A percentile compares a stretch with the other conserved stretches of the same genome.
phyloP scores from a whole-genome alignment of 2,888 invertebrate genomes.

The Venusia cambrica region DNA sequence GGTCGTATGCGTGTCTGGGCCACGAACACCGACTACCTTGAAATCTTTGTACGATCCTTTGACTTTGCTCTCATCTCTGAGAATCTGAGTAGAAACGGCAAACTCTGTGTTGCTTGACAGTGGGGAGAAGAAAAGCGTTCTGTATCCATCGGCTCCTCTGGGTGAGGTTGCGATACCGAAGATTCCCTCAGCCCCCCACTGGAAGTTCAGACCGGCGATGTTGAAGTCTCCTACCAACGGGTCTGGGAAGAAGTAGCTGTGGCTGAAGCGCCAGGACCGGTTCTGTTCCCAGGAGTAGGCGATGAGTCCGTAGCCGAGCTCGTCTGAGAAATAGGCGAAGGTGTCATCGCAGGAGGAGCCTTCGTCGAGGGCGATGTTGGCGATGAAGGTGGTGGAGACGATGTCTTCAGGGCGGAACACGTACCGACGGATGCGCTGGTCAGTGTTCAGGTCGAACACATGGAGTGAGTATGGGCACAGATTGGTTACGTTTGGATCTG shows the following conservation, averaged over 20 bases:
- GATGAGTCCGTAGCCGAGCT: constrained; percentile 90
- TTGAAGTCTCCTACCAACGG: constrained; percentile 89
- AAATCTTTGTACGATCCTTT: constrained; percentile 87
- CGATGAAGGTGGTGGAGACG: constrained; percentile 89
- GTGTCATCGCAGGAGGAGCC: constrained; percentile 88
- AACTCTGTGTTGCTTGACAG: constrained; percentile 90
- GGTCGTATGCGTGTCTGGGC: constrained; percentile 85
- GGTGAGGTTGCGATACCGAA: constrained; percentile 89
- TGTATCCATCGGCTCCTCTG: constrained; percentile 83
- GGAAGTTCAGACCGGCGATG: constrained; percentile 90
- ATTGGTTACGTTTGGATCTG: constrained; percentile 81
- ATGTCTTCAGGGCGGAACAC: constrained; percentile 87
- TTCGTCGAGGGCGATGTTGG: constrained; percentile 91
- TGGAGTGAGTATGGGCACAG: constrained; percentile 90
- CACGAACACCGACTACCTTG: constrained; percentile 83
- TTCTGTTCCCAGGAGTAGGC: constrained; percentile 89
- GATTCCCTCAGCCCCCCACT: constrained; percentile 91
- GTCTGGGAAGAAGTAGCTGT: constrained; percentile 91
- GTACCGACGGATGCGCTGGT: constrained; percentile 85
- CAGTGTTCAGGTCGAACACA: constrained; percentile 88
- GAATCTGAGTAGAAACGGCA: constrained; percentile 87
- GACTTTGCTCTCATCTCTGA: constrained; percentile 85
- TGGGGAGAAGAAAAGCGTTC: constrained; percentile 89
- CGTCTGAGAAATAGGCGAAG: constrained; percentile 90
- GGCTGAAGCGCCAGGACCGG: constrained; percentile 89